These are phyloP conservation scores for Toxostoma redivivum DNA, from an alignment of 2,113 vertebrate species.

Conservation along the genomic window DNA sequence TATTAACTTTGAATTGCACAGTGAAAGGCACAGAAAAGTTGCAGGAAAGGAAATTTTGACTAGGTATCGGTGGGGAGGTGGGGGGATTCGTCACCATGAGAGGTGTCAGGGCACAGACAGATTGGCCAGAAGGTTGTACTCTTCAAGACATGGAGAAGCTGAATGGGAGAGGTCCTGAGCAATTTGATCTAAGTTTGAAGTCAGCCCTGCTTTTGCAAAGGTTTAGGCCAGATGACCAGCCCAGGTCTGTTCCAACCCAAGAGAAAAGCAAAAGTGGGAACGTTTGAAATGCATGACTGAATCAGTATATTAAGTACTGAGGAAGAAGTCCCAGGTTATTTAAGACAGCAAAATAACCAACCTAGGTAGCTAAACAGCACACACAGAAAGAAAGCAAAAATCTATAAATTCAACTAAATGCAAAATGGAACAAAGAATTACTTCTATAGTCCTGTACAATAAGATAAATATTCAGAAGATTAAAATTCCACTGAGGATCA, in stretches of 20 bases:
- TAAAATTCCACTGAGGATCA: background rate
- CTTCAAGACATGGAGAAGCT: background rate
- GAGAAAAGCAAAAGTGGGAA: background rate
- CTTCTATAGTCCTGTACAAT: background rate
- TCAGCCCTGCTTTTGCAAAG: background rate
- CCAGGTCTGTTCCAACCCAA: background rate
- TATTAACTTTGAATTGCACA: background rate
- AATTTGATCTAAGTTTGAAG: background rate
- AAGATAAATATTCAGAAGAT: background rate
- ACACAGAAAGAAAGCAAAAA: background rate
- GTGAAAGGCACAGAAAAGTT: background rate
- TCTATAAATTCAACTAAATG: background rate
- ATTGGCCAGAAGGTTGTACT: background rate
- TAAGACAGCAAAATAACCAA: background rate
- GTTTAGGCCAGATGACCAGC: background rate
- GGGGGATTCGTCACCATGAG: background rate
- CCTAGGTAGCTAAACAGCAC: background rate
- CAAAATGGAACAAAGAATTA: background rate
- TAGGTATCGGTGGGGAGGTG: background rate
- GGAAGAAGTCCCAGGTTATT: background rate
- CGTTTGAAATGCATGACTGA: background rate
- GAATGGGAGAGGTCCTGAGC: background rate
- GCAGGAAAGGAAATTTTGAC: background rate
- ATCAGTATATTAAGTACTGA: background rate
- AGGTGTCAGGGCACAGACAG: background rate